These are phyloP conservation scores for Orgyia antiqua DNA, from an alignment of 2,888 invertebrate genomes.

Conservation along the genomic window DNA sequence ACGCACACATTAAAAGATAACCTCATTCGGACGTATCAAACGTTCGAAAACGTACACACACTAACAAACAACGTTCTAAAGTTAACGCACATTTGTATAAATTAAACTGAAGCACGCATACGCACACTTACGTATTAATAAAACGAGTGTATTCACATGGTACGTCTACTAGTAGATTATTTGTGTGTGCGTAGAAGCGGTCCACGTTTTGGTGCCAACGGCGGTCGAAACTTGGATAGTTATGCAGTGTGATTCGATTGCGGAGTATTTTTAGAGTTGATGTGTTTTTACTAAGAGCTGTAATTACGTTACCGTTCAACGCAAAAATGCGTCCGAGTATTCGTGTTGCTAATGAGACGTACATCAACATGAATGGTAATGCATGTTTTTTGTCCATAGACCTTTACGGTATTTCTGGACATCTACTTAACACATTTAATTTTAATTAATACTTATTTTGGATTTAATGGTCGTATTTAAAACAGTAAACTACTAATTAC, in stretches of 20 bases:
- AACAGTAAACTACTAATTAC: not conserved
- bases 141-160: constrained; percentile 20
- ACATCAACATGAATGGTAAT: constrained; percentile 33
- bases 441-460: constrained; percentile 8
- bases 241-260: constrained; percentile 40
- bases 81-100: constrained; percentile 17
- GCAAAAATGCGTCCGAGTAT: constrained; percentile 32
- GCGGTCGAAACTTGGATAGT: constrained; percentile 54
- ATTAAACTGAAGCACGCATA: constrained; percentile 27
- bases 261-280: constrained; percentile 71
- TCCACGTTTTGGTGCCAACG: constrained; percentile 37
- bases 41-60: constrained; percentile 39
- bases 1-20: constrained; percentile 44
- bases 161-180: constrained; percentile 20
- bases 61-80: constrained; percentile 11
- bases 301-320: constrained; percentile 36
- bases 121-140: constrained; percentile 17
- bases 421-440: constrained; percentile 14
- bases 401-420: constrained; percentile 13
- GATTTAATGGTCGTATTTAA: constrained; percentile 2
- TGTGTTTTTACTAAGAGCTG: constrained; percentile 54
- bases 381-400: constrained; percentile 30
- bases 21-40: constrained; percentile 58
- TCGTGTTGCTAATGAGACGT: constrained; percentile 31
- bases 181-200: constrained; percentile 23